phyloP scores from a whole-genome alignment of 2,888 invertebrate species.

The Heliconius sara region DNA sequence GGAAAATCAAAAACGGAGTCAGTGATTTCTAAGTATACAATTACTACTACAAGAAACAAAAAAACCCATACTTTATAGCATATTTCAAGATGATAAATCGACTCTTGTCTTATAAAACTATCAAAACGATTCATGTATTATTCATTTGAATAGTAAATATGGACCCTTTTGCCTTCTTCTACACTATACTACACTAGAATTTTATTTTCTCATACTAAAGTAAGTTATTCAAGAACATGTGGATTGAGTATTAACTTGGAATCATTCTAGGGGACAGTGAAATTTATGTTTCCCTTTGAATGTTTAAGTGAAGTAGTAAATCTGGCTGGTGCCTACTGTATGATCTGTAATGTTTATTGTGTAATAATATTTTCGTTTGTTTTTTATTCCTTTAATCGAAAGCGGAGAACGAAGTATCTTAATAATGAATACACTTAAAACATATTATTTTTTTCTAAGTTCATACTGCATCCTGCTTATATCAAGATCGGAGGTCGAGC shows the following conservation, averaged over 20 bases:
- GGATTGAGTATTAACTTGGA: conserved; percentile 37
- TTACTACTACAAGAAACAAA: background rate
- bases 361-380: too few species aligned
- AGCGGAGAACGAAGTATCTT: too few species aligned
- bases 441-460: too few species aligned
- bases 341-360: too few species aligned
- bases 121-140: conserved; percentile 38
- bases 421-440: too few species aligned
- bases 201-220: conserved; percentile 42
- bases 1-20: too few species aligned
- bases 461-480: too few species aligned
- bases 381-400: too few species aligned
- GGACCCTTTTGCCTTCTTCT: conserved; percentile 37
- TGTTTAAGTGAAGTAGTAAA: background rate
- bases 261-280: background rate
- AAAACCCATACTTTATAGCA: background rate
- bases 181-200: conserved; percentile 14
- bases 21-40: background rate
- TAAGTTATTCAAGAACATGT: conserved; percentile 42
- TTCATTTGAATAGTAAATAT: conserved; percentile 40
- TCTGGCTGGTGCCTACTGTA: background rate
- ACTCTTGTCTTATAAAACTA: conserved; percentile 21
- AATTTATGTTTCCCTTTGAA: background rate
- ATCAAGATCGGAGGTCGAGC: too few species aligned
- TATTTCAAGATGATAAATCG: background rate